These are phyloP conservation scores for Drosophila sordidula DNA, from an alignment of 2,888 invertebrate species.

Conservation along the genomic window DNA sequence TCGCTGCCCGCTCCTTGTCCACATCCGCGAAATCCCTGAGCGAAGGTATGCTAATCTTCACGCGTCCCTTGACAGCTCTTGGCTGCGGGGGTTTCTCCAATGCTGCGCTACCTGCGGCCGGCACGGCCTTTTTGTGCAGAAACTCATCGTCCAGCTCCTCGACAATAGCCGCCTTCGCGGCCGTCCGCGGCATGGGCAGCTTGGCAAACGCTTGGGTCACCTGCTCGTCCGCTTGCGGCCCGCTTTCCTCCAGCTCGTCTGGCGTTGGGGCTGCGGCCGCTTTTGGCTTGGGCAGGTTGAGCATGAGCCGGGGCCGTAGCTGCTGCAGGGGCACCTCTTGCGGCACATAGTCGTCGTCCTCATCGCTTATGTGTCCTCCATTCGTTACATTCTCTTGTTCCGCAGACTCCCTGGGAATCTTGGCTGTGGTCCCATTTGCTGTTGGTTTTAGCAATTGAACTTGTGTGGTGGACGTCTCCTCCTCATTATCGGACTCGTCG, in stretches of 20 bases:
- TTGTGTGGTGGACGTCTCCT: slow-evolving; percentile 46
- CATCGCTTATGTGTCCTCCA: slow-evolving; percentile 80
- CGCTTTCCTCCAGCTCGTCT: slow-evolving; percentile 12
- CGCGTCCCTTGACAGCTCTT: slow-evolving; percentile 84
- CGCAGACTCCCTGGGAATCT: background rate
- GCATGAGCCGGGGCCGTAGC: slow-evolving; percentile 42
- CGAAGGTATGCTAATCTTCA: slow-evolving; percentile 89
- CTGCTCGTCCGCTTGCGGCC: slow-evolving; percentile 22
- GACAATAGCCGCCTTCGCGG: slow-evolving; percentile 21
- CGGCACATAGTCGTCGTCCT: slow-evolving; percentile 73
- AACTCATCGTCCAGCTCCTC: slow-evolving; percentile 88
- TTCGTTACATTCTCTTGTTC: slow-evolving; percentile 9
- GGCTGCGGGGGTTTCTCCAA: slow-evolving; percentile 78
- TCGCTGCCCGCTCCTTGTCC: slow-evolving; percentile 70
- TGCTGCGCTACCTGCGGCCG: slow-evolving; percentile 40
- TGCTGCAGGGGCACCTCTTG: slow-evolving; percentile 51
- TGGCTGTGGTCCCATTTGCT: background rate
- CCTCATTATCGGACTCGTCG: slow-evolving; percentile 80
- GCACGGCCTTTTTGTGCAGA: slow-evolving; percentile 87
- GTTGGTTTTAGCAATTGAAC: slow-evolving; percentile 31
- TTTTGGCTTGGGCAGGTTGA: slow-evolving; percentile 81
- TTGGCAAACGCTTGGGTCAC: slow-evolving; percentile 74
- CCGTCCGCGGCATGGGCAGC: slow-evolving; percentile 78
- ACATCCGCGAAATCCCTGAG: slow-evolving; percentile 86
- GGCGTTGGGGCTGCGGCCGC: background rate